Evolutionary conservation across 2,797 vertebrate genomes (phyloP), one percentile per base, ranked within the genome.

Genomic region (Anas georgica): DNA sequence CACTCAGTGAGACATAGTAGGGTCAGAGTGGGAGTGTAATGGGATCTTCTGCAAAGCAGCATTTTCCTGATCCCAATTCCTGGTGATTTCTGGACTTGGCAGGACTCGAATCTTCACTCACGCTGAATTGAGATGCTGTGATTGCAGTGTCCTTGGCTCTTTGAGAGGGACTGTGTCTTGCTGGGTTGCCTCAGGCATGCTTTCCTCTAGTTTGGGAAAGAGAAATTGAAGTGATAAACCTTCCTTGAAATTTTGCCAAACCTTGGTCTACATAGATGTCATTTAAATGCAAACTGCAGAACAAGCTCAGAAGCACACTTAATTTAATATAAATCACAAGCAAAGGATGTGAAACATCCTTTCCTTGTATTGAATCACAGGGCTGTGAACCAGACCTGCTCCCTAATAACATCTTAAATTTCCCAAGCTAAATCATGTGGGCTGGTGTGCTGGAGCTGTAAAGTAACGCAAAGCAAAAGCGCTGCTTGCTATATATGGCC

Each of bases 401-500:
- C 60, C 41, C 31, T 79, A 12, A 29, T 63, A 55, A 37, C 21
- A 33, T 48, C 55, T 76, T 55, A 58, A 86, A 69, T 52, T 23
- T 17, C 23, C 21, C 43, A 56, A 3, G 15, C 50, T 59, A 39
- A 84, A 60, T 75, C 37, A 5, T 16, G 20, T 17, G 41, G 63
- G 33, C 26, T 67, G 78, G 64, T 56, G 82, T 89, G 58, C 56
- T 83, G 60, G 72, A 67, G 22, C 75, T 87, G 75, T 50, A 79
- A 43, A 31, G n/a, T 41, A 63, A 66, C 39, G 77, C n/a, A 76
- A 46, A 76, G 86, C 35, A 62, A 15, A 68, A 93, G 29, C 8
- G 3, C 52, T 88, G 43, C 60, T 82, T 90, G 78, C 94, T 91
- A 56, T 91, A 76, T 93, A 56, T 82, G 81, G 77, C 33, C 68